These are phyloP conservation scores for Remorina albescens DNA, from an alignment of 2,797 vertebrate genomes.

Conservation along the genomic window DNA sequence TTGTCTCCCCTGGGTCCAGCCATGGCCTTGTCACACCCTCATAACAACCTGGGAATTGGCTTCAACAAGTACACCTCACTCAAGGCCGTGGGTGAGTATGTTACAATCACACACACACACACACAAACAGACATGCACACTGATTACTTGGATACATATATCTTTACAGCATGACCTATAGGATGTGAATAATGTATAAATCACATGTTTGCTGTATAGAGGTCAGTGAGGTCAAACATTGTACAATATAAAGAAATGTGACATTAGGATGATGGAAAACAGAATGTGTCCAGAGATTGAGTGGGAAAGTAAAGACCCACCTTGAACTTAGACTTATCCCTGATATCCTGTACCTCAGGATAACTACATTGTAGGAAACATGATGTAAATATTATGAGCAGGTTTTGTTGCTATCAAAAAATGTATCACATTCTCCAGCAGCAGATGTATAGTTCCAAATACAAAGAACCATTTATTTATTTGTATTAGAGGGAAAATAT, in stretches of 20 bases:
- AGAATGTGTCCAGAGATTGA: not conserved
- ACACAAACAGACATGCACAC: not conserved
- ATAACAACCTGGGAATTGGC: constrained; percentile 85
- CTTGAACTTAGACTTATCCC: constrained; percentile 22
- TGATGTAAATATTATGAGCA: constrained; percentile 19
- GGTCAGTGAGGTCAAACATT: constrained; percentile 5
- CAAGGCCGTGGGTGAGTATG: constrained; percentile 90
- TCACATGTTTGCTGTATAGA: not conserved
- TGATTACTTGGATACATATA: not conserved
- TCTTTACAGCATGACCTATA: not conserved
- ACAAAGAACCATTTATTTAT: not conserved
- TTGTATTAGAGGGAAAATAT: not conserved
- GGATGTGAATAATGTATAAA: not conserved
- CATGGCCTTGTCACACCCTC: constrained; percentile 86
- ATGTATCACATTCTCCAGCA: too few relatives aligned
- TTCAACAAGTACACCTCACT: constrained; percentile 90
- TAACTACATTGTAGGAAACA: not conserved
- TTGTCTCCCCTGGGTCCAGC: constrained; percentile 81
- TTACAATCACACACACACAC: constrained; percentile 28
- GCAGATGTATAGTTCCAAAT: not conserved
- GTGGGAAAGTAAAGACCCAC: not conserved
- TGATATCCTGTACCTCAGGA: not conserved
- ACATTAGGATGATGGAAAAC: constrained; percentile 18
- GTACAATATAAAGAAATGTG: not conserved
- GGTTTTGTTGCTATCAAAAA: not conserved